Base-by-base conservation (phyloP, 2,888 invertebrate species). In the Euclidia mi region DNA sequence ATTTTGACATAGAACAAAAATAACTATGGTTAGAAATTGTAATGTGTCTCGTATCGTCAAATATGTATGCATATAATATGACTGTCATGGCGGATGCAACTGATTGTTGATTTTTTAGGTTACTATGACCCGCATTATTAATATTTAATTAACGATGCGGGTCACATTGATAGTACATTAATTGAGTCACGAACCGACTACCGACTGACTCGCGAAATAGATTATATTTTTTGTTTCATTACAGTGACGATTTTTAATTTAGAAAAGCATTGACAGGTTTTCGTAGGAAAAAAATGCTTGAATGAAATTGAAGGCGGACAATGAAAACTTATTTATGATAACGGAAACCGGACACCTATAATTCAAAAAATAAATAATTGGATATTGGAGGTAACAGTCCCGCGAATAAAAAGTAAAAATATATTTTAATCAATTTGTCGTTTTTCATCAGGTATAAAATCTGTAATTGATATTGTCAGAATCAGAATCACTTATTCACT, bases 41-140 rank as follows among this genome's bases (percentile, higher is more conserved):
- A 25, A 14, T 14, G 14, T 35, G 12, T 10, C 15, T 35, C 2
- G 6, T 41, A 6, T 15, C 3, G n/a, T 35, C 0, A 37, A 10
- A 14, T 29, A 42, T 38, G 31, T 7, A 12, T 59, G 45, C 45
- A n/a, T n/a, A n/a, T 52, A 45, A 58, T 38, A 10, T 44, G 18
- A 48, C 47, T 35, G 52, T 52, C 52, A 63, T 53, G 58, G 53
- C 74, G 74, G 67, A 70, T 63, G 65, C 56, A 65, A 68, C 56
- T 56, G 55, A 67, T 61, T 65, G 58, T 38, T 12, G 28, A 53
- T 63, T 71, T n/a, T 68, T 63, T 71, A 71, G 65, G 61, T 70
- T 65, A 61, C 37, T 62, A 25, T 6, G 20, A 25, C 20, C 20
- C 20, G 4, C 20, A 25, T 25, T 25, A 7, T 56, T 35, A 56